Evolutionary conservation across 1,140 invertebrate species (phyloP).

Genomic region (Subanguina moxae): DNA sequence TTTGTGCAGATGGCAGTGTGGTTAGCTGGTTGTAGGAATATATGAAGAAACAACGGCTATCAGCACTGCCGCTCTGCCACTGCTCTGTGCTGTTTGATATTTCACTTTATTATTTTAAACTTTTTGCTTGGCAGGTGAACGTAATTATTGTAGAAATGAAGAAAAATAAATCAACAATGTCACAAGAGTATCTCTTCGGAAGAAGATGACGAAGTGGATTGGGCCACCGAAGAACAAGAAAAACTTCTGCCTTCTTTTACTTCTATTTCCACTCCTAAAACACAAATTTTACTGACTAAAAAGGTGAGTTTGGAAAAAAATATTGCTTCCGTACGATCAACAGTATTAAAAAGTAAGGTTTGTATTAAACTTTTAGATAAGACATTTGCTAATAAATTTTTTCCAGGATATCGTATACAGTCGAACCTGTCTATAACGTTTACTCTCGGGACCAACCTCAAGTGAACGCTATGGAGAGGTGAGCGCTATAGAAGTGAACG

Average conservation of each 20-base stretch:
- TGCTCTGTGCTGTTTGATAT: background rate
- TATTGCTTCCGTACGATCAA: too few relatives aligned
- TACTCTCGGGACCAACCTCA: too few relatives aligned
- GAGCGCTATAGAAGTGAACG: too few relatives aligned
- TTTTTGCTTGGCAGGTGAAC: constrained; percentile 1
- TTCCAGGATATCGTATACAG: too few relatives aligned
- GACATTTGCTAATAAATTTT: too few relatives aligned
- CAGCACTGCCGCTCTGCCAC: constrained; percentile 14
- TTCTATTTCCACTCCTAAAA: too few relatives aligned
- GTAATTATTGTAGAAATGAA: background rate
- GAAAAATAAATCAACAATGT: background rate
- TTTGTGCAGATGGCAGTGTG: constrained; percentile 16
- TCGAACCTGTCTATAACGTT: too few relatives aligned
- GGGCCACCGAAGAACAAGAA: background rate
- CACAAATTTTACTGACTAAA: too few relatives aligned
- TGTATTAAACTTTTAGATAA: too few relatives aligned
- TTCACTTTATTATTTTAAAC: background rate
- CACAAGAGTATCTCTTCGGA: background rate
- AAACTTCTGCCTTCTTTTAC: background rate
- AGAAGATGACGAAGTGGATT: background rate
- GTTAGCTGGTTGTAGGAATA: constrained; percentile 24
- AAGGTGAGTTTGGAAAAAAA: too few relatives aligned
- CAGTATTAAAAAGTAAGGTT: too few relatives aligned
- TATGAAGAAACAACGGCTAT: constrained; percentile 21
- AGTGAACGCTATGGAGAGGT: too few relatives aligned